Evolutionary conservation across 2,888 invertebrate species (phyloP), one percentile per base, ranked within the genome.

Genomic region (Spisula solida): DNA sequence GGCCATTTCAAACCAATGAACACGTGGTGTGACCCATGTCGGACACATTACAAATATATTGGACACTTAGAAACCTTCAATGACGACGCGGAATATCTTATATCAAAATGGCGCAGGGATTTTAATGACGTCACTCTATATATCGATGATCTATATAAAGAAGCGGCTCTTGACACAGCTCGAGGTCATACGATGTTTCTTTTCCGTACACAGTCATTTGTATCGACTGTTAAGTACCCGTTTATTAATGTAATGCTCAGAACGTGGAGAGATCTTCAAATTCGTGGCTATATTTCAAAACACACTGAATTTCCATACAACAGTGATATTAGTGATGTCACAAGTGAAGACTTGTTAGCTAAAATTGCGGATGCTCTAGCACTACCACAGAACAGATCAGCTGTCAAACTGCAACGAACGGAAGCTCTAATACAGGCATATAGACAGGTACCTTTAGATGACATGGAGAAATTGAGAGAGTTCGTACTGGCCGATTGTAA

Each of bases 401-500:
- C 70, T 34, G 41, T 93, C 0, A 93, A 92, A 41, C 47, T 60
- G 14, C 94, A 95, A 78, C 91, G 93, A 79, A 75, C n/a, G 10
- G 94, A 94, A 25, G 94, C 94, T 5, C 81, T 94, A 16, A 70
- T 92, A 8, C 93, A 94, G 51, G 94, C 95, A 0, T 94, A 91
- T 79, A 88, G 92, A 8, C 75, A 81, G 1, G 86, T 95, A 4
- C 86, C 93, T 6, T 34, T 81, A 16, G 84, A 86, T 4, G 92
- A 94, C 34, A 82, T 94, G 81, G 86, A 91, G 18, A 88, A 85
- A 81, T 84, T 94, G 0, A 48, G 91, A 47, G 78, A 92, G 18
- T 88, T 92, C 48, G 93, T 94, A 31, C 41, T 70, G 2, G 86
- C 90, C 29, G 95, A 95, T 82, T 94, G 94, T 75, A 47, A 90